A percentile compares a stretch with the other conserved stretches of the same genome.
Evolutionary conservation across 2,113 vertebrate genomes (phyloP).

Genomic region (Steatornis caripensis): DNA sequence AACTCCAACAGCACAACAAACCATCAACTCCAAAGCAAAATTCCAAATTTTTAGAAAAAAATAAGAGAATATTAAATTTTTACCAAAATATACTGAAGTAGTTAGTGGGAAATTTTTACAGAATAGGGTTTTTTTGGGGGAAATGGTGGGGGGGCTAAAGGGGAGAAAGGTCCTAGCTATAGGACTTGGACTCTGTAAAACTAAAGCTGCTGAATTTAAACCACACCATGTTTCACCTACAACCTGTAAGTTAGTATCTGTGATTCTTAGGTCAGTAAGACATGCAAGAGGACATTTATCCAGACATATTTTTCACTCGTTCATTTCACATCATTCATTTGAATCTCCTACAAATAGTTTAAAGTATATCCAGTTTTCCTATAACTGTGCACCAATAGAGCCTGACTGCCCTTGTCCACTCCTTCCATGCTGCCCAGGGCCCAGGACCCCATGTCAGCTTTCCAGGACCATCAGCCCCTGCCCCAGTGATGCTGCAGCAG

Average conservation of each 20-base stretch:
- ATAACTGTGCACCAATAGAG: neutral
- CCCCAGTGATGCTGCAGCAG: neutral
- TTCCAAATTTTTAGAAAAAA: neutral
- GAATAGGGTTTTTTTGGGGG: accelerated
- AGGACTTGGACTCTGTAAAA: neutral
- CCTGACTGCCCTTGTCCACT: too few species aligned
- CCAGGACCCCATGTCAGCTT: neutral
- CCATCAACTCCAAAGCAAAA: neutral
- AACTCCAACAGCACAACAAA: neutral
- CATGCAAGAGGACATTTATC: neutral
- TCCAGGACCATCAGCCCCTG: neutral
- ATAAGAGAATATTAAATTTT: neutral
- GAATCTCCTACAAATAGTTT: neutral
- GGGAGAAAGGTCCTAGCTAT: neutral
- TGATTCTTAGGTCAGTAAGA: neutral
- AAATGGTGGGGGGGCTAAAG: neutral
- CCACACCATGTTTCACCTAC: neutral
- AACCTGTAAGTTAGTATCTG: neutral
- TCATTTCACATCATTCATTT: neutral
- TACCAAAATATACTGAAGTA: neutral
- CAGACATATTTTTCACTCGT: neutral
- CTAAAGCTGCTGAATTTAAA: neutral
- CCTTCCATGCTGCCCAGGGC: neutral
- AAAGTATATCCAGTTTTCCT: neutral
- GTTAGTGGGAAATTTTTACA: neutral